A percentile compares a stretch with the other conserved stretches of the same genome.
phyloP scores from a whole-genome alignment of 2,888 invertebrate species.

The Orgyia antiqua region DNA sequence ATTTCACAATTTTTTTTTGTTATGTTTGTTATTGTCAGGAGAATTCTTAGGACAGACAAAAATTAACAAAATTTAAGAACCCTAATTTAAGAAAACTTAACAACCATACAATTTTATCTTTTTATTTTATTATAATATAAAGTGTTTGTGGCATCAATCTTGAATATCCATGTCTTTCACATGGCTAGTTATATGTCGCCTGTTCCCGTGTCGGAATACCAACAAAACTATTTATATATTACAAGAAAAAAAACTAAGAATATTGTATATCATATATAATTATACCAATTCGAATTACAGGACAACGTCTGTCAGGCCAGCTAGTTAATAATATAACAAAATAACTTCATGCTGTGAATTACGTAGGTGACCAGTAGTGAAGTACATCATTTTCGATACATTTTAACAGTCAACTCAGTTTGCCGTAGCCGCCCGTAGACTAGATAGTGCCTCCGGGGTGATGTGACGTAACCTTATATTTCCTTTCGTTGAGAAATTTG shows the following conservation, averaged over 20 bases:
- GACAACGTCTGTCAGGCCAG: too few species aligned
- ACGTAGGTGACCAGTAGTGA: conserved; percentile 16
- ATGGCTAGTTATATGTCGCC: conserved; percentile 8
- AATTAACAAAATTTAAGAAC: too few species aligned
- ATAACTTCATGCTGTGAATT: conserved; percentile 11
- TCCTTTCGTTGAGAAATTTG: conserved; percentile 51
- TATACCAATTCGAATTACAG: neutral
- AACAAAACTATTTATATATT: conserved; percentile 1
- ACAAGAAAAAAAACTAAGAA: neutral
- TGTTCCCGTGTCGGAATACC: conserved; percentile 7
- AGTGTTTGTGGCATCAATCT: too few species aligned
- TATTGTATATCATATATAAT: neutral
- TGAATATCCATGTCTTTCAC: conserved; percentile 5
- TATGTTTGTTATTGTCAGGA: too few species aligned
- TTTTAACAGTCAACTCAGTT: conserved; percentile 30
- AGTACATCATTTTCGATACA: conserved; percentile 28
- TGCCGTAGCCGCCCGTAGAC: conserved; percentile 43
- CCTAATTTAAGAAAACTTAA: too few species aligned
- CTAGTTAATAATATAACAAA: conserved; percentile 3
- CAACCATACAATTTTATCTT: too few species aligned
- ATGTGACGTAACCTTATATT: conserved; percentile 46
- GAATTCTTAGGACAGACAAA: too few species aligned
- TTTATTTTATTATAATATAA: too few species aligned
- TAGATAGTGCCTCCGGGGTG: conserved; percentile 42
- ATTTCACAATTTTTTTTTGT: too few species aligned